Evolutionary conservation across 1,140 invertebrate species (phyloP).

Genomic region (Monomorium pharaonis): DNA sequence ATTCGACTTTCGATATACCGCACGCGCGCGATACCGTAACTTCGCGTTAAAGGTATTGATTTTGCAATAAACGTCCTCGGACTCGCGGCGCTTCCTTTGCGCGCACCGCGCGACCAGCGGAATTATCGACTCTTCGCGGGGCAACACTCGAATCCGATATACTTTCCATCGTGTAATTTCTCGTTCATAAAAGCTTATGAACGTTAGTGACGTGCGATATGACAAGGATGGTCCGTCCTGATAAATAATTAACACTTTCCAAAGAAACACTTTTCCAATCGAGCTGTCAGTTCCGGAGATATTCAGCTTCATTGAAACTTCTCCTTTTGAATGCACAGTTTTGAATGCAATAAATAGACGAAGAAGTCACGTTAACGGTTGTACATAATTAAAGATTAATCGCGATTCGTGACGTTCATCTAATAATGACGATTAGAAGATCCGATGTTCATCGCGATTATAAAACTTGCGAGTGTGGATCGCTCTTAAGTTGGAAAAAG

Average conservation of each 20-base stretch:
- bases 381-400: background rate
- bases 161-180: slow-evolving; percentile 13
- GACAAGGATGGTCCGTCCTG: background rate
- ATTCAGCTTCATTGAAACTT: background rate
- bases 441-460: background rate
- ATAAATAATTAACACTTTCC: slow-evolving; percentile 26
- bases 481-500: background rate
- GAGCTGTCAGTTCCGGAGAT: background rate
- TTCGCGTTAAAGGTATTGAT: slow-evolving; percentile 57
- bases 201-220: background rate
- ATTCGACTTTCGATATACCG: slow-evolving; percentile 63
- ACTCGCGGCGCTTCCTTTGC: slow-evolving; percentile 40
- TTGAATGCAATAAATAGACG: background rate
- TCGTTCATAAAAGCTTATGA: slow-evolving; percentile 10
- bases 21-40: slow-evolving; percentile 57
- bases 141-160: slow-evolving; percentile 15
- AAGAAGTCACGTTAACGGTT: background rate
- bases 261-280: background rate
- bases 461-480: background rate
- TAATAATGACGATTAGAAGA: background rate
- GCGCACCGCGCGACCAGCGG: slow-evolving; percentile 31
- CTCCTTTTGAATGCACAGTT: background rate
- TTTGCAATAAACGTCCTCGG: slow-evolving; percentile 54
- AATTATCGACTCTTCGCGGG: slow-evolving; percentile 51
- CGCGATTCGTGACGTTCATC: background rate